These are phyloP conservation scores for Dicyrtomina minuta DNA, from an alignment of 2,888 invertebrate genomes.

Conservation along the genomic window DNA sequence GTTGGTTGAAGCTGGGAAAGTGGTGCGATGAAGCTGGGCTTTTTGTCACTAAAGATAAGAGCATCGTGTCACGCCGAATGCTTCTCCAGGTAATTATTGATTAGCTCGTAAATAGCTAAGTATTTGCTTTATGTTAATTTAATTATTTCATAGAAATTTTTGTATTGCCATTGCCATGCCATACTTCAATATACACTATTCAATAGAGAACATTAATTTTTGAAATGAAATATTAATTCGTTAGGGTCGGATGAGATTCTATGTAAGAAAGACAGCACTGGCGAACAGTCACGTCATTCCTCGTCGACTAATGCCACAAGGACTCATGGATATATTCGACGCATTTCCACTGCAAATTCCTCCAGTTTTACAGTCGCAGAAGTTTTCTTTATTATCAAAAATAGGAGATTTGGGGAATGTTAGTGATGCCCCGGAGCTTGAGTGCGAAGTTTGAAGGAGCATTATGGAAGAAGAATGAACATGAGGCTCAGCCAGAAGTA, in stretches of 20 bases:
- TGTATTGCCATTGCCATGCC: too few species aligned
- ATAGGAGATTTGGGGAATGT: too few species aligned
- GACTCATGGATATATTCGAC: slow-evolving; percentile 38
- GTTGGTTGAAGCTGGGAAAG: not conserved
- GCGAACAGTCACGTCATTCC: slow-evolving; percentile 39
- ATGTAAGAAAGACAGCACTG: slow-evolving; percentile 38
- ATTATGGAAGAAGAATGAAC: too few species aligned
- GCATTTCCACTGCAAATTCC: too few species aligned
- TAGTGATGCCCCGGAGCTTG: too few species aligned
- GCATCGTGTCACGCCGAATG: slow-evolving; percentile 36
- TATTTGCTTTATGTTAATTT: not conserved
- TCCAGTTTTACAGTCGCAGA: too few species aligned
- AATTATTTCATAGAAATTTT: not conserved
- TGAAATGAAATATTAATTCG: not conserved
- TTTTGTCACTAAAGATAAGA: slow-evolving; percentile 6
- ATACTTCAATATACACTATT: too few species aligned
- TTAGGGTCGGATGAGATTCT: slow-evolving; percentile 45
- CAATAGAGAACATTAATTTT: not conserved
- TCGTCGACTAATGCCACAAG: slow-evolving; percentile 38
- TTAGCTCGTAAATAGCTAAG: slow-evolving; percentile 4
- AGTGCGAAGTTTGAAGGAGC: too few species aligned
- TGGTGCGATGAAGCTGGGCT: not conserved
- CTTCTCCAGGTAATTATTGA: slow-evolving; percentile 40
- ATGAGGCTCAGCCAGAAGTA: too few species aligned
- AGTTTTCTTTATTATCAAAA: too few species aligned